Conservation (phyloP, 2,797 vertebrate genomes). For the Sebastiscus albofasciatus region DNA sequence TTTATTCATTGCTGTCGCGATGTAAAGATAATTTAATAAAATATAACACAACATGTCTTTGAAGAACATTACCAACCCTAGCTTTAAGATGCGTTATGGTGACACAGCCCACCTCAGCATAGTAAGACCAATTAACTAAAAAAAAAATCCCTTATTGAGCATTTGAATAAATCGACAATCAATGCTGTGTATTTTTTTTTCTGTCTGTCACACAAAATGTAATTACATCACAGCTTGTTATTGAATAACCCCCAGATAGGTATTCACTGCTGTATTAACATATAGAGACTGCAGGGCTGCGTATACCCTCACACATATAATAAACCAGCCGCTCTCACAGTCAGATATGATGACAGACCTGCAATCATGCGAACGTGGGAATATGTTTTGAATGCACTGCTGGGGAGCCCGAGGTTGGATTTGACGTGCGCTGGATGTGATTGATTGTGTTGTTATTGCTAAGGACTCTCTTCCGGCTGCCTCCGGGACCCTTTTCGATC, state of each 20-base stretch:
- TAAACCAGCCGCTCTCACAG: constrained; percentile 36
- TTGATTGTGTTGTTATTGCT: constrained; percentile 90
- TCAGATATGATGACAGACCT: constrained; percentile 59
- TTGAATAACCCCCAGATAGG: constrained; percentile 13
- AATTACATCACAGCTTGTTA: constrained; percentile 31
- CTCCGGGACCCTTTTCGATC: constrained; percentile 84
- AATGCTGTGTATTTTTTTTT: no score
- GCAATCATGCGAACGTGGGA: constrained; percentile 66
- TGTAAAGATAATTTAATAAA: neutral
- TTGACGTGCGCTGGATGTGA: constrained; percentile 80
- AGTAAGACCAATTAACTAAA: no score
- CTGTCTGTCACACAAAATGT: constrained; percentile 2
- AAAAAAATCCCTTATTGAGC: neutral
- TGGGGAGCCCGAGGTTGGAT: constrained; percentile 63
- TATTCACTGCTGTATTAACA: constrained; percentile 24
- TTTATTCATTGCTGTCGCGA: neutral
- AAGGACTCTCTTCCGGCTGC: constrained; percentile 86
- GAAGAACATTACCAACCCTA: neutral
- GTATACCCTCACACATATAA: constrained; percentile 21
- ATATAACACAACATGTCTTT: neutral
- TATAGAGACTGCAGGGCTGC: constrained; percentile 28
- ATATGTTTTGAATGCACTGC: constrained; percentile 69
- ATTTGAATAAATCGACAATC: neutral
- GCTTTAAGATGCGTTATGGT: neutral
- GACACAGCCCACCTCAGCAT: neutral